Conservation (phyloP, 2,888 invertebrate species). For the Carabus problematicus region DNA sequence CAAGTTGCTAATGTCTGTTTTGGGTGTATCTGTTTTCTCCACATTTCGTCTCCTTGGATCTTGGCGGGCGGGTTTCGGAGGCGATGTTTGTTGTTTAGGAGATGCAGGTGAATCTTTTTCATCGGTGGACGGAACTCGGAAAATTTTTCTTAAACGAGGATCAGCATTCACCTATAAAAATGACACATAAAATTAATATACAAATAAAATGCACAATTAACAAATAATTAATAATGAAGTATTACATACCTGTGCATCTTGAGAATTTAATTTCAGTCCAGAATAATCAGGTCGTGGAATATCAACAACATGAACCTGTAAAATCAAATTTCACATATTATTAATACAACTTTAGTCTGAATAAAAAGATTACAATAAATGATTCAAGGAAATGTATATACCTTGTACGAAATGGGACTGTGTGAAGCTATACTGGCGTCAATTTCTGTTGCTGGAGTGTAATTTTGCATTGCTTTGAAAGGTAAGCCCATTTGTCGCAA, state of each 20-base stretch:
- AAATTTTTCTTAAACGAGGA: conserved; percentile 78
- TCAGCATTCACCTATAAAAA: conserved; percentile 69
- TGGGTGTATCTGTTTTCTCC: conserved; percentile 49
- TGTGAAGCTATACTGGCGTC: conserved; percentile 83
- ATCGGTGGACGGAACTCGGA: conserved; percentile 69
- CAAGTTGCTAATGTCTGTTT: conserved; percentile 54
- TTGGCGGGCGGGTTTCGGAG: conserved; percentile 46
- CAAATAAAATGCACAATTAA: neutral
- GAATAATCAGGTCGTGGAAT: conserved; percentile 79
- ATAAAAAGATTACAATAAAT: conserved; percentile 7
- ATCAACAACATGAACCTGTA: conserved; percentile 61
- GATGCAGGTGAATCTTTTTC: conserved; percentile 68
- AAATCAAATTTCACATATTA: conserved; percentile 6
- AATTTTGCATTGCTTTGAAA: conserved; percentile 79
- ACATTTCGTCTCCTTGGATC: conserved; percentile 56
- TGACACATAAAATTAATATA: neutral
- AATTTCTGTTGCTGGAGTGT: conserved; percentile 85
- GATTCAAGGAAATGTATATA: neutral
- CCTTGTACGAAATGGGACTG: conserved; percentile 73
- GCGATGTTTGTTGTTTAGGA: conserved; percentile 56
- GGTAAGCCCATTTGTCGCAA: conserved; percentile 74
- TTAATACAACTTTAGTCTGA: neutral
- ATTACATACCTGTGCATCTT: conserved; percentile 67
- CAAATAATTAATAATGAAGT: neutral
- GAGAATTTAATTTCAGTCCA: conserved; percentile 73